Evolutionary conservation across 2,797 vertebrate species (phyloP).

Genomic region (Sardinella longiceps): DNA sequence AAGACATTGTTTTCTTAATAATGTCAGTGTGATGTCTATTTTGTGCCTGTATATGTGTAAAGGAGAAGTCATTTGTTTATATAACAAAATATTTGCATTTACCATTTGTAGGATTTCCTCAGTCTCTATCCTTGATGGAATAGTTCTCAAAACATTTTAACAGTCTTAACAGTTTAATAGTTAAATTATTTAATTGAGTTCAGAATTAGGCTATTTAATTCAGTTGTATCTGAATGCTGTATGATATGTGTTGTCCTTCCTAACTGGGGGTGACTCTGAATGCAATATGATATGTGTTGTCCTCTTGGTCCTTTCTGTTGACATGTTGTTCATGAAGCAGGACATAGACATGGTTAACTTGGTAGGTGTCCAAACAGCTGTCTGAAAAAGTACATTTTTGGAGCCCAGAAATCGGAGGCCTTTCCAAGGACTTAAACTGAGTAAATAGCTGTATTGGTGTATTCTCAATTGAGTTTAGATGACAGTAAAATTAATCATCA

Average conservation of each 20-base stretch:
- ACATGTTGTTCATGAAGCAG: neutral
- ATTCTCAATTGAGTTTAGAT: neutral
- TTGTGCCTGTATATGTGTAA: neutral
- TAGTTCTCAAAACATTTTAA: no score
- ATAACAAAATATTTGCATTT: neutral
- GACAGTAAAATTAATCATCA: neutral
- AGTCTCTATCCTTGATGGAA: neutral
- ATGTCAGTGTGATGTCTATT: slow-evolving; percentile 21
- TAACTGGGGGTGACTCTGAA: neutral
- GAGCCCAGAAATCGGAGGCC: neutral
- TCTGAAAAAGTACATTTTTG: neutral
- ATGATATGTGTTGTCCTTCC: no score
- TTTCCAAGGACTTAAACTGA: neutral
- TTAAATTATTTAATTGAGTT: no score
- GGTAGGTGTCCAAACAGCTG: neutral
- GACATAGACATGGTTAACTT: neutral
- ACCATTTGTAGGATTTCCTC: neutral
- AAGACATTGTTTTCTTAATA: slow-evolving; percentile 30
- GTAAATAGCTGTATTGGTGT: neutral
- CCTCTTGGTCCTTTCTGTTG: neutral
- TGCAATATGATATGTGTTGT: neutral
- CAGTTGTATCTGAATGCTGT: no score
- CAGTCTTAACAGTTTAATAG: no score
- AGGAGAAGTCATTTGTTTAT: neutral
- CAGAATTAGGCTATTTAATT: no score